Evolutionary conservation across 1,140 invertebrate genomes (phyloP), one percentile per base, ranked within the genome.

Genomic region (Drosophila gunungcola): DNA sequence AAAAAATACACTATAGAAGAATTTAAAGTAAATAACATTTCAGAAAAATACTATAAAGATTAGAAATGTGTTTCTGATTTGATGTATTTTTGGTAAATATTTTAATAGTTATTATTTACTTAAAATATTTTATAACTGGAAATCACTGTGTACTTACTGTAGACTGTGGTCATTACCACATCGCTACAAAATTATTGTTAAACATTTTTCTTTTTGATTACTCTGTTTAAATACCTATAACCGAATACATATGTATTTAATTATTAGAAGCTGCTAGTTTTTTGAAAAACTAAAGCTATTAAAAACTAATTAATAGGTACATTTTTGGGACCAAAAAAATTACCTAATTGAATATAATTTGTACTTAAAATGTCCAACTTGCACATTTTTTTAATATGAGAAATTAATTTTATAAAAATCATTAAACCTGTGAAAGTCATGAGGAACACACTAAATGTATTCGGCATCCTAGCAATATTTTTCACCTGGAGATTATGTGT

Each of bases 201-300:
- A 52, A 4, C 16, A 12, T 25, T 41, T 61, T 49, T 38, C 27
- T 13, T 41, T n/a, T 56, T 4, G 4, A 56, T 11, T 56, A 25
- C 13, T 11, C 11, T n/a, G 3, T 3, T 3, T 39, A 16, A 38
- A n/a, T 21, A 48, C 12, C 42, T 10, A 4, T 10, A 9, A 2
- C 13, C 42, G 16, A 21, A 13, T 5, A 7, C 3, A 2, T 42
- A 2, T 16, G 13, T 32, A 6, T 32, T 32, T 32, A 32, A 32
- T 32, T 32, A 32, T 6, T 6, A 32, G 4, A 29, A 29, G 29
- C 4, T 4, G 6, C 29, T 29, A 29, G 29, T 29, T 29, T 6
- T 0, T 5, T 29, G 16, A 29, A 5, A 3, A 29, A 29, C 6
- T 29, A 5, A 29, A 5, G 27, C 27, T 3, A 29, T 29, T 4